phyloP scores from a whole-genome alignment of 2,797 vertebrate species.

The Mycteria americana region DNA sequence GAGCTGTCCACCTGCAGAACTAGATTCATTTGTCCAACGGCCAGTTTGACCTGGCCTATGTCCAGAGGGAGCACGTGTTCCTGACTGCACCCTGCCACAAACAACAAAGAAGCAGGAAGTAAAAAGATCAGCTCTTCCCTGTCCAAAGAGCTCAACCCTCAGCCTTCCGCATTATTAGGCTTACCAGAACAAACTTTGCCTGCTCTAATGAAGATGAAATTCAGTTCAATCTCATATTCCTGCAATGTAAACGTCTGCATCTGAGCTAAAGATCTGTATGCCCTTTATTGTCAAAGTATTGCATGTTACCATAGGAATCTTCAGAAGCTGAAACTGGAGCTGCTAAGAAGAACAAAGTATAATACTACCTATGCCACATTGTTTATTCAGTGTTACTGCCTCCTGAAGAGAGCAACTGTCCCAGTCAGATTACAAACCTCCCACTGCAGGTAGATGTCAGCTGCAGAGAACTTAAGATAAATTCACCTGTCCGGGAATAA shows the following conservation, averaged over 20 bases:
- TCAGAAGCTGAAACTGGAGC: neutral
- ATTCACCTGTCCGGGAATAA: neutral
- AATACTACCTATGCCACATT: neutral
- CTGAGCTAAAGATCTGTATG: neutral
- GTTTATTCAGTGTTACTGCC: neutral
- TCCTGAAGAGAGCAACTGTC: neutral
- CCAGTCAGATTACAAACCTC: neutral
- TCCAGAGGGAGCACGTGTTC: neutral
- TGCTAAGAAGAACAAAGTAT: neutral
- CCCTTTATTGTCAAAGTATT: neutral
- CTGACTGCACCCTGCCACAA: neutral
- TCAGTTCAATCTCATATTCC: neutral
- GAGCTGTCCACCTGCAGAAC: neutral
- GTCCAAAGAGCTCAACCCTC: neutral
- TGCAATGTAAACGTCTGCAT: neutral
- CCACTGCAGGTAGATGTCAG: neutral
- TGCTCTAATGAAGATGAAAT: neutral
- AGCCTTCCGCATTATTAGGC: neutral
- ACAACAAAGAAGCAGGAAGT: neutral
- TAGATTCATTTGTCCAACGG: neutral
- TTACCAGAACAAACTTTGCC: neutral
- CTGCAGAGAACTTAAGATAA: neutral
- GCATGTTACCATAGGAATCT: rapidly evolving
- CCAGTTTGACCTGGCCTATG: neutral
- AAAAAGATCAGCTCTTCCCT: neutral